Percentiles rank a stretch among this genome's conserved stretches.
Conservation (phyloP, 2,113 vertebrate genomes). For the Ceyx margarethae region DNA sequence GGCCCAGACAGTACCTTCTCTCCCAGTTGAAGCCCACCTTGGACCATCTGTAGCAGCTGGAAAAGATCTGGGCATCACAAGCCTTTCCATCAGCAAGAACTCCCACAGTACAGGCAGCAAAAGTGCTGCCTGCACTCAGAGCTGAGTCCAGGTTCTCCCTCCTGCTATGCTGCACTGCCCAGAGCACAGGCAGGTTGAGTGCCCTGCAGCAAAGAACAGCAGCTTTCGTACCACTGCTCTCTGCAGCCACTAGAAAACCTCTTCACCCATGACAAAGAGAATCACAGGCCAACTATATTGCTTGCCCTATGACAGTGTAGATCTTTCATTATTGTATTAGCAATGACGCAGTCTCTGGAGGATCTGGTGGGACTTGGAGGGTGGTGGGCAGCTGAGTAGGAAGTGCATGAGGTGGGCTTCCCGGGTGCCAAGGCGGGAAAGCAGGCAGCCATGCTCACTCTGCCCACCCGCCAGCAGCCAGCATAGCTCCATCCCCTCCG, state of each 20-base stretch:
- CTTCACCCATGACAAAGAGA: background rate
- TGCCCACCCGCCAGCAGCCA: conserved; percentile 3
- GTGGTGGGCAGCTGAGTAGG: fast-evolving
- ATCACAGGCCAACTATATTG: fast-evolving
- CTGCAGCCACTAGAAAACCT: background rate
- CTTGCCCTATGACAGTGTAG: fast-evolving
- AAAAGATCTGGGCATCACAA: background rate
- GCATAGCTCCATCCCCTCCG: background rate
- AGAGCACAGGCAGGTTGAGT: fast-evolving
- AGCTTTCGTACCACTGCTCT: background rate
- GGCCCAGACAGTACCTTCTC: background rate
- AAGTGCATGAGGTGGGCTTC: fast-evolving
- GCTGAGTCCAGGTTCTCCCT: background rate
- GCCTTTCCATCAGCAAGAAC: too few relatives aligned
- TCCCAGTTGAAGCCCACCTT: background rate
- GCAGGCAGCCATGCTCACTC: background rate
- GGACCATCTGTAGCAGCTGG: fast-evolving
- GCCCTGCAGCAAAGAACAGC: background rate
- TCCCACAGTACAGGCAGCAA: background rate
- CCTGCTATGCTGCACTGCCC: background rate
- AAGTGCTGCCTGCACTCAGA: background rate
- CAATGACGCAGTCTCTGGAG: background rate
- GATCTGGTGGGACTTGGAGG: background rate
- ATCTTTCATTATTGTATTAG: fast-evolving
- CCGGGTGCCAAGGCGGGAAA: background rate